Evolutionary conservation across 1,140 invertebrate genomes (phyloP).

Genomic region (Drosophila parvula): DNA sequence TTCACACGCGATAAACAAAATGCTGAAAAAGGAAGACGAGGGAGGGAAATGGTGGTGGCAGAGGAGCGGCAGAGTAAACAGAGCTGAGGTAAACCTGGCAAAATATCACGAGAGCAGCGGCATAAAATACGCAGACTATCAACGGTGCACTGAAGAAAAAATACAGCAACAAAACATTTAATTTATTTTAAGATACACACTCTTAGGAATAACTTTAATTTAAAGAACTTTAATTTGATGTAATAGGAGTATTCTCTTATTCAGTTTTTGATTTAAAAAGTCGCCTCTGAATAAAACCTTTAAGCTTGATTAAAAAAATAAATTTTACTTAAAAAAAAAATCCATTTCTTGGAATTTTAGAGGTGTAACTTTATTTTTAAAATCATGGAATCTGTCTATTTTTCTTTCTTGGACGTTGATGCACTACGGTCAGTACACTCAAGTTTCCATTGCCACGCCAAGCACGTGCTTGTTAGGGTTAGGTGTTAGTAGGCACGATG

Average conservation of each 20-base stretch:
- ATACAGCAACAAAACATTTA: background rate
- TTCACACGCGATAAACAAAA: conserved; percentile 76
- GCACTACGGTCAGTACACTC: too few species aligned
- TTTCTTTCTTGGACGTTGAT: too few species aligned
- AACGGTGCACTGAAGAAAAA: background rate
- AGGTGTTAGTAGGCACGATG: too few species aligned
- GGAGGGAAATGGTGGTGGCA: background rate
- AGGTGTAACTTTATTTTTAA: too few species aligned
- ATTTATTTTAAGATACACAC: background rate
- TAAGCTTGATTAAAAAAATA: background rate
- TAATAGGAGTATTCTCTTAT: too few species aligned
- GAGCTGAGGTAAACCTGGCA: conserved; percentile 30
- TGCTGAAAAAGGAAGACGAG: conserved; percentile 22
- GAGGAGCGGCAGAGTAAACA: conserved; percentile 14
- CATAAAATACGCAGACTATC: conserved; percentile 20
- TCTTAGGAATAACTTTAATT: rapidly evolving
- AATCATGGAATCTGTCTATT: background rate
- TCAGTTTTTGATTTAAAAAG: too few species aligned
- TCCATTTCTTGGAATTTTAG: too few species aligned
- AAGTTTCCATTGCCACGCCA: too few species aligned
- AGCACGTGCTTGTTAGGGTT: too few species aligned
- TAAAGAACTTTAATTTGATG: too few species aligned
- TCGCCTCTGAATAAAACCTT: background rate
- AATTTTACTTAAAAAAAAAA: too few species aligned
- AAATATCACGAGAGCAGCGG: conserved; percentile 28